Evolutionary conservation across 2,113 vertebrate genomes (phyloP).

Genomic region (Hemibagrus wyckioides): DNA sequence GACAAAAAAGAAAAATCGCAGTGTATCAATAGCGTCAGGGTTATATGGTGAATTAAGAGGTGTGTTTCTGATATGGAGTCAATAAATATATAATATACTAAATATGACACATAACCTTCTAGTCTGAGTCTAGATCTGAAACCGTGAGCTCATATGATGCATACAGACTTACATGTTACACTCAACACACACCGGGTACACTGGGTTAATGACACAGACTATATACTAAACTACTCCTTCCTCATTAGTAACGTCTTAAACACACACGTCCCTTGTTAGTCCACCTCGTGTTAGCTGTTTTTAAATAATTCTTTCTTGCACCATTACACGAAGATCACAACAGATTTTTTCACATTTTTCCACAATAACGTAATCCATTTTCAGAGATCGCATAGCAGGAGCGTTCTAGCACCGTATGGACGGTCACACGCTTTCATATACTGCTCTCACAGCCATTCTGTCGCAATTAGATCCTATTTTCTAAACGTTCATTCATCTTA

Average conservation of each 20-base stretch:
- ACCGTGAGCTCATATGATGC: no score
- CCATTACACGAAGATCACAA: background rate
- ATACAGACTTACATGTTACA: no score
- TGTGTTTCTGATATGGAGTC: background rate
- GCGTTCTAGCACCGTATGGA: background rate
- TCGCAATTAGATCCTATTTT: background rate
- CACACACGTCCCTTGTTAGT: background rate
- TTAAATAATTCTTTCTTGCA: background rate
- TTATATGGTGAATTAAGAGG: background rate
- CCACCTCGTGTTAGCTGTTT: background rate
- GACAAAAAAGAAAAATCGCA: background rate
- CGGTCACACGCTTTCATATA: background rate
- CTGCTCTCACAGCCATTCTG: background rate
- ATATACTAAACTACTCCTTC: no score
- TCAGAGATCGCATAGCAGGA: background rate
- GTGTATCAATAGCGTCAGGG: background rate
- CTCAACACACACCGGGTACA: no score
- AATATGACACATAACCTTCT: no score
- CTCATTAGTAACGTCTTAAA: no score
- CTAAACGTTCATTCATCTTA: background rate
- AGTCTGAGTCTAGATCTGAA: no score
- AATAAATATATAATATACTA: no score
- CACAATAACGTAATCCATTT: background rate
- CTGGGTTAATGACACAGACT: no score
- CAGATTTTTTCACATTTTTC: background rate